Evolutionary conservation across 1,140 invertebrate genomes (phyloP).

Genomic region (Tenebrio molitor): DNA sequence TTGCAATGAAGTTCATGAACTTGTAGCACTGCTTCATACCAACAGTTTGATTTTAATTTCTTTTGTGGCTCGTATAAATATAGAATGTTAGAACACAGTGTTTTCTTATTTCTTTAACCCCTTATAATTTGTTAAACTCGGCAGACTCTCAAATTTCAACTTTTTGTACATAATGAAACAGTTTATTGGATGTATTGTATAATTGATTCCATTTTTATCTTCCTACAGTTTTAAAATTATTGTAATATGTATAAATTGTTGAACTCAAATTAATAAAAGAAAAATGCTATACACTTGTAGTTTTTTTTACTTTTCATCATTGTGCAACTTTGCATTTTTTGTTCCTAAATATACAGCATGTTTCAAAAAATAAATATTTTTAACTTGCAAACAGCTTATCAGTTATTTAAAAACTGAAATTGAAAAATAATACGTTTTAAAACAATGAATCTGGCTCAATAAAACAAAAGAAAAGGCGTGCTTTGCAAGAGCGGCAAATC

Average conservation of each 20-base stretch:
- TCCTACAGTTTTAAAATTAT: slow-evolving; percentile 45
- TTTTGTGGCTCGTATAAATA: slow-evolving; percentile 55
- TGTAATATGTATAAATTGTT: slow-evolving; percentile 48
- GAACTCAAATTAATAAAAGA: slow-evolving; percentile 43
- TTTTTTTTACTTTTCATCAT: slow-evolving; percentile 2
- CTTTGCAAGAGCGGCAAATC: no score
- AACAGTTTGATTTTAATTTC: slow-evolving; percentile 45
- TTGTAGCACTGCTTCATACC: slow-evolving; percentile 31
- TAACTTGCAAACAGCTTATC: neutral
- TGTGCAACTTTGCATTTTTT: no score
- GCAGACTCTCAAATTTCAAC: slow-evolving; percentile 48
- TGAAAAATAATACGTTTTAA: no score
- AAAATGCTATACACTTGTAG: slow-evolving; percentile 2
- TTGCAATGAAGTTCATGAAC: slow-evolving; percentile 10
- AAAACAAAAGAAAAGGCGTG: no score
- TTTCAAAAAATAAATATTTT: no score
- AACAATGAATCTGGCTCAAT: no score
- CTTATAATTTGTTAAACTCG: slow-evolving; percentile 47
- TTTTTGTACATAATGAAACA: slow-evolving; percentile 41
- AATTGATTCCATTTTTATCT: slow-evolving; percentile 47
- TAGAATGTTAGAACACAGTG: slow-evolving; percentile 53
- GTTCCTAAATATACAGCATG: no score
- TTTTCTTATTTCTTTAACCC: slow-evolving; percentile 53
- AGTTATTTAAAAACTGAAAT: neutral
- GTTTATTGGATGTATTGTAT: slow-evolving; percentile 35